Evolutionary conservation across 2,113 vertebrate species (phyloP), one percentile per base, ranked within the genome.

Genomic region (Gallinago jamesoni): DNA sequence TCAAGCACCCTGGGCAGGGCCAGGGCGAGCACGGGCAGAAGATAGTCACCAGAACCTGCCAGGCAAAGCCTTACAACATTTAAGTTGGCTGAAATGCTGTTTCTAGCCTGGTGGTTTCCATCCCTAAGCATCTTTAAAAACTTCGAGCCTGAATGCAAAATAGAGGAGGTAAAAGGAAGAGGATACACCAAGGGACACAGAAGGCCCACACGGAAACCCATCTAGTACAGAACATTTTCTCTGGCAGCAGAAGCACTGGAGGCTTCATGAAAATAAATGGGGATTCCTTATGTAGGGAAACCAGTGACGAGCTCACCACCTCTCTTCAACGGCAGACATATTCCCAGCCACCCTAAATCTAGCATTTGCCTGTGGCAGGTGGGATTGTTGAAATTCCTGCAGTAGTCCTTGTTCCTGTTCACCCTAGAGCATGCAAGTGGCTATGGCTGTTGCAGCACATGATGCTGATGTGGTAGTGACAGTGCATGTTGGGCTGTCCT

Each of bases 401-500:
- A 2, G 23, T 55, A 39, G 47, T 47, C 64, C 50, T 81, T 41
- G 15, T 4, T 77, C 33, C 47, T 35, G n/a, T 25, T 77, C 2
- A 7, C 12, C 15, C 57, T 23, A 31, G 85, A 50, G 14, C 2
- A 0, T 23, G 16, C 1, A 2, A 27, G 43, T 25, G 30, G 4
- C 41, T 24, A 23, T 35, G 47, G 43, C 64, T 78, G 56, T 18
- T 66, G 62, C 8, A 27, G 6, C 21, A 5, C 22, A 0, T 45
- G 10, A 2, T 0, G 0, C 67, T n/a, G 68, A 14, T 12, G 47
- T 45, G 69, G 41, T 5, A 5, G 52, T 6, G 92, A 18, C 0
- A 0, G 28, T 8, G 28, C 2, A 0, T 0, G 3, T 31, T 28
- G 64, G 17, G n/a, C 50, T 56, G 39, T 0, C 0, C 3, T 1